These are phyloP conservation scores for Henricia sp. DNA, from an alignment of 53 echinoderm and acorn worm genomes.

Conservation along the genomic window DNA sequence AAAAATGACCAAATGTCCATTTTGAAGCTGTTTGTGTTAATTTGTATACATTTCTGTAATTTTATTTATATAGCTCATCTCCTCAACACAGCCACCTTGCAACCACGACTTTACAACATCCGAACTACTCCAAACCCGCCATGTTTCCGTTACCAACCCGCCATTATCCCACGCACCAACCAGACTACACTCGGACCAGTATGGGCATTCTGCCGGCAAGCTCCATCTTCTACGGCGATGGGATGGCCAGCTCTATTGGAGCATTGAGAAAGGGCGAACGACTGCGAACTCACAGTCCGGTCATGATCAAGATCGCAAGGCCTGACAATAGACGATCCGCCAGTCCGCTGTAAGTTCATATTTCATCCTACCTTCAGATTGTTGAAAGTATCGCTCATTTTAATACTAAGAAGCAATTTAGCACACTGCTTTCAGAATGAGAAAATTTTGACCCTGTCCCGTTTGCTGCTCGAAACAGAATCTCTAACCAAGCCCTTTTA, in stretches of 20 bases:
- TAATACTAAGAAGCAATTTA: no score
- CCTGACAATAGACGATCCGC: constrained; percentile 34
- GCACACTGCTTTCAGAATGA: no score
- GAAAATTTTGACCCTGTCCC: no score
- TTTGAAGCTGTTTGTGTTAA: no score
- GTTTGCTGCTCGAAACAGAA: no score
- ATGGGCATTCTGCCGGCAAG: constrained; percentile 49
- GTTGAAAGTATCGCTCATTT: no score
- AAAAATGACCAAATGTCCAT: no score
- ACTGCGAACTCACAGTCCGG: constrained; percentile 48
- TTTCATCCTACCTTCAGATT: no score
- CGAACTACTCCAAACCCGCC: constrained; percentile 14
- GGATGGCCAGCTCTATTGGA: background rate
- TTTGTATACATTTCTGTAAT: no score
- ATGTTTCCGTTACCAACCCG: constrained; percentile 37
- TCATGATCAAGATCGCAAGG: constrained; percentile 51
- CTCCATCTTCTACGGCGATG: constrained; percentile 45
- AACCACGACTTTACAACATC: background rate
- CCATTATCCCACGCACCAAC: constrained; percentile 62
- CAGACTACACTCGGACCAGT: constrained; percentile 50
- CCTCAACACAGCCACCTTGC: background rate
- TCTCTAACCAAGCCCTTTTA: no score
- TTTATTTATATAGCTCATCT: constrained; percentile 23
- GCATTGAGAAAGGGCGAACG: background rate
- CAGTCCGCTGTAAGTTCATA: constrained; percentile 57